Conservation (phyloP, 2,888 invertebrate species). For the Halictus ligatus region DNA sequence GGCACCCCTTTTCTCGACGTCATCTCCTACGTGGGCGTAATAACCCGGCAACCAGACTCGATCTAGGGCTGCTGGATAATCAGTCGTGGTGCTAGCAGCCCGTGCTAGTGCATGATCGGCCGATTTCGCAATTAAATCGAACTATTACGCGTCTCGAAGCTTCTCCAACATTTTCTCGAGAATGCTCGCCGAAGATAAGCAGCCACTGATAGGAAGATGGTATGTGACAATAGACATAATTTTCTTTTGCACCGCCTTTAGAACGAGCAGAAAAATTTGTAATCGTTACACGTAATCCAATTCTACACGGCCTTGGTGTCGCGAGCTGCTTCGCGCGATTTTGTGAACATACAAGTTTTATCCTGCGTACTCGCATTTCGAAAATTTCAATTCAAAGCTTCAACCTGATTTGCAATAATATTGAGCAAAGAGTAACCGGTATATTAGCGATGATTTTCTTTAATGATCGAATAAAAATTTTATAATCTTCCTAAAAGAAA, state of each 20-base stretch:
- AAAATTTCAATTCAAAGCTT: too few species aligned
- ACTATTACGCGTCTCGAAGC: background rate
- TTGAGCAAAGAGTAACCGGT: too few species aligned
- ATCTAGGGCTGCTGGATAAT: background rate
- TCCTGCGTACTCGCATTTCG: too few species aligned
- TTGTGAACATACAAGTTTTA: too few species aligned
- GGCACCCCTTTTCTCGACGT: background rate
- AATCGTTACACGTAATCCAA: slow-evolving; percentile 14
- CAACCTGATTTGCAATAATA: too few species aligned
- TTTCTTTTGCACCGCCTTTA: background rate
- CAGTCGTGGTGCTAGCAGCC: background rate
- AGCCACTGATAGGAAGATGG: slow-evolving; percentile 59
- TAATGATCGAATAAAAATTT: too few species aligned
- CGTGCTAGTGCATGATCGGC: background rate
- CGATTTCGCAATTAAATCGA: background rate
- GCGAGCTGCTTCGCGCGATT: too few species aligned
- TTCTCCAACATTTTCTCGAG: background rate
- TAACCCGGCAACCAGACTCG: background rate
- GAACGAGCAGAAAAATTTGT: background rate
- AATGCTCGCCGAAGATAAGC: slow-evolving; percentile 58
- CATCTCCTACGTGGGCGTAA: background rate
- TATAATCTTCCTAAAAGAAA: background rate
- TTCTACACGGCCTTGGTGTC: background rate
- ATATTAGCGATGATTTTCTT: too few species aligned
- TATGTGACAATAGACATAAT: slow-evolving; percentile 44